phyloP scores from a whole-genome alignment of 2,888 invertebrate species.

The Lumbricus terrestris region DNA sequence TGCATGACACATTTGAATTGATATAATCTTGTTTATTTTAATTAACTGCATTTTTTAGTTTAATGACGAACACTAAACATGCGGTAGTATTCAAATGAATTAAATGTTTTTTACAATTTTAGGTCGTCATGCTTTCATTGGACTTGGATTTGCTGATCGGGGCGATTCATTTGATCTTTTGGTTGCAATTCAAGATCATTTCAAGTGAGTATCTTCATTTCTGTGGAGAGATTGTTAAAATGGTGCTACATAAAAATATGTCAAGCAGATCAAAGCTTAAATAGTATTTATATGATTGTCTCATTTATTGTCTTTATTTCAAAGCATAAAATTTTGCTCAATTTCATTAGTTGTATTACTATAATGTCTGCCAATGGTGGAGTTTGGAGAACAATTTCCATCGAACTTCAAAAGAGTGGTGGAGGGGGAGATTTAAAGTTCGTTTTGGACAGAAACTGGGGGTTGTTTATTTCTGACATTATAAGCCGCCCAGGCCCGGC shows the following conservation, averaged over 20 bases:
- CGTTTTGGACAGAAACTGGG: too few relatives aligned
- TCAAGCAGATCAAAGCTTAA: not conserved
- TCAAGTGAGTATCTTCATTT: slow-evolving; percentile 69
- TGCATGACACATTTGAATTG: too few relatives aligned
- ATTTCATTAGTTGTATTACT: not conserved
- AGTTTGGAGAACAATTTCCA: too few relatives aligned
- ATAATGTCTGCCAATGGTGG: too few relatives aligned
- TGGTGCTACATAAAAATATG: not conserved
- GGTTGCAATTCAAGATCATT: slow-evolving; percentile 96
- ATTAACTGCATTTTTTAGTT: not conserved
- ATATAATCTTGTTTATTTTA: not conserved
- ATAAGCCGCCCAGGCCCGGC: too few relatives aligned
- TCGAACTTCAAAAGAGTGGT: too few relatives aligned
- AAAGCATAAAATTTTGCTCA: too few relatives aligned
- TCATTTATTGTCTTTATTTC: too few relatives aligned
- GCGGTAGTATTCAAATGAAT: not conserved
- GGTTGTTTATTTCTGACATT: too few relatives aligned
- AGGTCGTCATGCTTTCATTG: slow-evolving; percentile 80
- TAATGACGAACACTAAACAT: not conserved
- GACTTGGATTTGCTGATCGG: slow-evolving; percentile 93
- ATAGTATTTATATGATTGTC: not conserved
- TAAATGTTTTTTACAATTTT: not conserved
- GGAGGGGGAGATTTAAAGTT: too few relatives aligned
- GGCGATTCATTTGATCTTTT: slow-evolving; percentile 98
- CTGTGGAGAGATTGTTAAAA: not conserved